Evolutionary conservation across 2,888 invertebrate genomes (phyloP), one percentile per base, ranked within the genome.

Genomic region (Ommatoiulus sabulosus): DNA sequence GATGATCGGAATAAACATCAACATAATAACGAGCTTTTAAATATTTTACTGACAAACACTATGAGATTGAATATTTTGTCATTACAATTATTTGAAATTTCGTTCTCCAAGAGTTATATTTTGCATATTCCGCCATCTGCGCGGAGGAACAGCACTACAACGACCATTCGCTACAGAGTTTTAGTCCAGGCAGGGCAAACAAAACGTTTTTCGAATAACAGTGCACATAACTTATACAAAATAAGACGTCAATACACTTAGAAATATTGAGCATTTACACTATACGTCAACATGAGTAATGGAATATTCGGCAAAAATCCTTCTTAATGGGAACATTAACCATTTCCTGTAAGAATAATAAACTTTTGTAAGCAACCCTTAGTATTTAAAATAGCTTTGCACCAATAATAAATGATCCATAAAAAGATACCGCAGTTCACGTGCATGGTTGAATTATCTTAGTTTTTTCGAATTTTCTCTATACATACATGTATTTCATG

Each of bases 71-170:
- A 20, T 72, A 72, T 24, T 72, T 24, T 24, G 72, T 72, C 63
- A 24, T 72, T 72, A 72, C 72, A 72, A n/a, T 72, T 72, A 72
- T 72, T 72, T 72, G 24, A 10, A 72, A 24, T 72, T 72, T 72
- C 12, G 24, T 12, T 10, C 5, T 15, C 17, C 15, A 17, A 17
- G 15, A 57, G 5, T 57, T 57, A 46, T 12, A 57, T 17, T 57
- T 72, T 72, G 72, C 72, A 72, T 72, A 72, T 72, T 72, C 72
- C 24, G 24, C 10, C 7, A 6, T 24, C 24, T 72, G 20, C 24
- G 72, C 24, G 10, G 72, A 72, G 24, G 72, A 72, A 24, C 72
- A 72, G 24, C 72, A 24, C 72, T 24, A 72, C 24, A 24, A 72
- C 7, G 24, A n/a, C 10, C 72, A 72, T 24, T 24, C 10, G n/a